Conservation (phyloP, 2,888 invertebrate genomes). For the Thyatira batis region DNA sequence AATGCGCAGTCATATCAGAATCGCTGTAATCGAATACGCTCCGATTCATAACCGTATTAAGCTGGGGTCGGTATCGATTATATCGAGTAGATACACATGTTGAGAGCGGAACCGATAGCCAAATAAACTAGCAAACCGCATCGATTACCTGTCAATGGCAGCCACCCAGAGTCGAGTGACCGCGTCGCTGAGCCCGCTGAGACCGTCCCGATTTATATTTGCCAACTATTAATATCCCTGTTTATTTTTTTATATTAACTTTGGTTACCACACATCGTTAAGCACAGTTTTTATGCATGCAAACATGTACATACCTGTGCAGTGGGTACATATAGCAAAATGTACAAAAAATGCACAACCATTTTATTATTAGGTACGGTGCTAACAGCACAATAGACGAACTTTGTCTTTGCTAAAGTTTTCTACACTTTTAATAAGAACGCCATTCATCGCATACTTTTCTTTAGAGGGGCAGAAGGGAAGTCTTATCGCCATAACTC, state of each 20-base stretch:
- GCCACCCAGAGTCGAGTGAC: slow-evolving; percentile 62
- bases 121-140: slow-evolving; percentile 79
- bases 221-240: neutral
- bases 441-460: slow-evolving; percentile 74
- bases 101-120: slow-evolving; percentile 75
- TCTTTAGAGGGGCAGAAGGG: slow-evolving; percentile 50
- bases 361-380: slow-evolving; percentile 46
- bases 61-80: slow-evolving; percentile 62
- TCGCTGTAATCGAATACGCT: slow-evolving; percentile 57
- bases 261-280: neutral
- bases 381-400: slow-evolving; percentile 54
- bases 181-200: slow-evolving; percentile 54
- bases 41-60: slow-evolving; percentile 65
- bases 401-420: slow-evolving; percentile 68
- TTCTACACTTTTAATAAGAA: slow-evolving; percentile 74
- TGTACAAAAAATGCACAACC: slow-evolving; percentile 21
- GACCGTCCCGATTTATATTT: slow-evolving; percentile 38
- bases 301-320: slow-evolving; percentile 5
- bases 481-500: slow-evolving; percentile 71
- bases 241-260: neutral
- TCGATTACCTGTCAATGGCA: slow-evolving; percentile 80
- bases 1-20: slow-evolving; percentile 43
- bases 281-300: neutral
- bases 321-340: slow-evolving; percentile 26
- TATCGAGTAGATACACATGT: slow-evolving; percentile 74